A percentile compares a stretch with the other conserved stretches of the same genome.
Evolutionary conservation across 2,113 vertebrate genomes (phyloP).

Genomic region (Corvus hawaiiensis): DNA sequence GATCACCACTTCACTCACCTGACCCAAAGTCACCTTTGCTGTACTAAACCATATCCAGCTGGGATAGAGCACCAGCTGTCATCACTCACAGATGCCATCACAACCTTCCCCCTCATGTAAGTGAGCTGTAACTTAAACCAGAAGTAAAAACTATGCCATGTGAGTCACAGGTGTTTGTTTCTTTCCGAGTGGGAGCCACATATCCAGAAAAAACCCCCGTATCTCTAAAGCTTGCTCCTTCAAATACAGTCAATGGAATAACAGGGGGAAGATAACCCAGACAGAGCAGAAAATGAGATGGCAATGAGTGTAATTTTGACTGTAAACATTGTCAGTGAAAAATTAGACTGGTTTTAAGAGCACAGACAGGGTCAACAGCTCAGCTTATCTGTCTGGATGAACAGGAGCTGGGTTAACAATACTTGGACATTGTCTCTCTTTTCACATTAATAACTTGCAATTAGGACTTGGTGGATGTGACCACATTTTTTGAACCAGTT

Average conservation of each 20-base stretch:
- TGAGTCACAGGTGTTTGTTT: background rate
- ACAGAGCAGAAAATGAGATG: background rate
- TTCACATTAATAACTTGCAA: background rate
- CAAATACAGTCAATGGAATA: background rate
- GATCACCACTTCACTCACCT: background rate
- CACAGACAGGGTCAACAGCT: background rate
- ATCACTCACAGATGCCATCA: background rate
- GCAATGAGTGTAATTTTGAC: background rate
- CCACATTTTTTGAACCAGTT: background rate
- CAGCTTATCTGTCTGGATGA: background rate
- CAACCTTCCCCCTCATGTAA: background rate
- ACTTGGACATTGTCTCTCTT: background rate
- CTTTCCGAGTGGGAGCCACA: background rate
- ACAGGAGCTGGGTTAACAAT: background rate
- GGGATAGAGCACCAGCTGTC: background rate
- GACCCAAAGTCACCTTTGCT: background rate
- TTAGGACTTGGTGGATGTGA: background rate
- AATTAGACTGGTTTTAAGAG: background rate
- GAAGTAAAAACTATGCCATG: background rate
- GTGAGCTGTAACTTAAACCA: background rate
- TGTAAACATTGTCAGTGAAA: background rate
- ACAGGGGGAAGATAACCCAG: background rate
- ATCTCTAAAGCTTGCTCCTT: background rate
- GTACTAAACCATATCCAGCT: background rate
- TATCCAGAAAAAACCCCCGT: background rate